Conservation (phyloP, 2,888 invertebrate species). For the Lasioglossum morio region DNA sequence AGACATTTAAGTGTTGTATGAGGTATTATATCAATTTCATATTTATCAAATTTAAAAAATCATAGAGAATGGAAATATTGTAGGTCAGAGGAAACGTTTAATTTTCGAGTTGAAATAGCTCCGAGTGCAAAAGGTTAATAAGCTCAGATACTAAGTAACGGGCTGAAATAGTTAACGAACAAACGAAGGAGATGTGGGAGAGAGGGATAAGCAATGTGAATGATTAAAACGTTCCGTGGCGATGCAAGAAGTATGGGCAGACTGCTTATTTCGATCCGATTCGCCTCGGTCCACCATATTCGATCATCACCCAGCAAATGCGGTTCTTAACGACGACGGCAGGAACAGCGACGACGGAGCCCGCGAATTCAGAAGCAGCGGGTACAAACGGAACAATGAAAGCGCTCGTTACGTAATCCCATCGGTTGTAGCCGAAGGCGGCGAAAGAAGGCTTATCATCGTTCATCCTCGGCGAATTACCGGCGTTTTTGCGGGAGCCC, state of each 20-base stretch:
- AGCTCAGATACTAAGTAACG: not conserved
- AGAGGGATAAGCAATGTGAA: not conserved
- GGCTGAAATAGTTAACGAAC: not conserved
- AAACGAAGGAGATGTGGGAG: not conserved
- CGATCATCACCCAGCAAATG: not conserved
- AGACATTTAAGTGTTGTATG: too few relatives aligned
- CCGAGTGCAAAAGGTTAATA: too few relatives aligned
- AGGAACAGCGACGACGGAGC: not conserved
- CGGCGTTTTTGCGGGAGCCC: slow-evolving; percentile 23
- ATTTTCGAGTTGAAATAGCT: too few relatives aligned
- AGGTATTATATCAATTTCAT: too few relatives aligned
- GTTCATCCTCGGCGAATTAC: slow-evolving; percentile 24
- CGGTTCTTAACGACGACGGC: not conserved
- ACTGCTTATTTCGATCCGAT: not conserved
- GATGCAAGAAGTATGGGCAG: not conserved
- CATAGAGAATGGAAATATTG: too few relatives aligned
- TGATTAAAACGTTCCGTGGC: not conserved
- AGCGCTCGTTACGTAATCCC: slow-evolving; percentile 17
- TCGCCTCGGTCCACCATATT: not conserved
- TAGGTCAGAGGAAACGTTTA: too few relatives aligned
- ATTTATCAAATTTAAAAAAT: too few relatives aligned
- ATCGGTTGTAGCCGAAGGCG: slow-evolving; percentile 11
- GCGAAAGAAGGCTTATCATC: slow-evolving; percentile 19
- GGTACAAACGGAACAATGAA: slow-evolving; percentile 3
- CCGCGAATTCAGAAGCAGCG: not conserved